A percentile compares a stretch with the other conserved stretches of the same genome.
These are phyloP conservation scores for Acrocephalus scirpaceus DNA, from an alignment of 2,797 vertebrate genomes.

Conservation along the genomic window DNA sequence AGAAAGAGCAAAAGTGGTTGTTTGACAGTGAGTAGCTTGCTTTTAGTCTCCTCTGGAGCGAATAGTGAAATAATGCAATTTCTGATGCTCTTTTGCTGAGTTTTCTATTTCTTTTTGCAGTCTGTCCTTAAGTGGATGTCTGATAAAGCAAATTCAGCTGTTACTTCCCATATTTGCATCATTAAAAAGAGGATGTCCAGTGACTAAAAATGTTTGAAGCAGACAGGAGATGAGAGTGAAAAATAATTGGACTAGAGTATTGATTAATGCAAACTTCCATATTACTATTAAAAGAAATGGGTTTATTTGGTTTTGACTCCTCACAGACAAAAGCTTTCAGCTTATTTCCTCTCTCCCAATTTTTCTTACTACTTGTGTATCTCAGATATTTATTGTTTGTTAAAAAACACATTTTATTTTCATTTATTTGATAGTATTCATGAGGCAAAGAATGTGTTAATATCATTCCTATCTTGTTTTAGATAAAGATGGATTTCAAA, in stretches of 20 bases:
- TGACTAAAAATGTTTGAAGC: background rate
- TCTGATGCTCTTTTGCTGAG: background rate
- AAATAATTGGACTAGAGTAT: background rate
- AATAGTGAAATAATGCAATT: background rate
- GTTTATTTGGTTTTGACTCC: background rate
- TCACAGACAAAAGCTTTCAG: background rate
- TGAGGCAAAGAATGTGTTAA: background rate
- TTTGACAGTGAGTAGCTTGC: background rate
- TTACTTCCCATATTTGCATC: background rate
- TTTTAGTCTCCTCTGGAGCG: background rate
- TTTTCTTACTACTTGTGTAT: background rate
- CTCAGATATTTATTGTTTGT: background rate
- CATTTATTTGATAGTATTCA: background rate
- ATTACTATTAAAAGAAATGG: background rate
- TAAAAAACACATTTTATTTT: background rate
- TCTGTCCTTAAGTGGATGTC: background rate
- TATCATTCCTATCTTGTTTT: background rate
- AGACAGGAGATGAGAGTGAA: background rate
- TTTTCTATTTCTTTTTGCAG: background rate
- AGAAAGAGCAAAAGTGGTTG: background rate
- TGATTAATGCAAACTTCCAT: background rate
- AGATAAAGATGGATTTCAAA: background rate
- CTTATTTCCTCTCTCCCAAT: background rate
- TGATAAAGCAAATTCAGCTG: background rate
- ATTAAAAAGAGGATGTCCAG: background rate